Evolutionary conservation across 1,140 invertebrate species (phyloP).

Genomic region (Drusus annulatus): DNA sequence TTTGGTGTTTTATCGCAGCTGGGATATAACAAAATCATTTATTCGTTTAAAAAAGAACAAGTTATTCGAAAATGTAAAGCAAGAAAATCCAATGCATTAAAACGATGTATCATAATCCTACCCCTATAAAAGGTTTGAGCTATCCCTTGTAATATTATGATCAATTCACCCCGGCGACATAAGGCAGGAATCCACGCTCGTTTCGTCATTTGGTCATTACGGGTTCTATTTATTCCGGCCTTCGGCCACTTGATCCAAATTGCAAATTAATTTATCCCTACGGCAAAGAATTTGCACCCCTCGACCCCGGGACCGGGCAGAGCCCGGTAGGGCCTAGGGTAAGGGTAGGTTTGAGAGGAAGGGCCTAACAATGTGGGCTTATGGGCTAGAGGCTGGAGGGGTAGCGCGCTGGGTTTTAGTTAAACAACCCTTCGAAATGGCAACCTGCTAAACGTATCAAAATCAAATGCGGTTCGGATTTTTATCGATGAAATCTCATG

Average conservation of each 20-base stretch:
- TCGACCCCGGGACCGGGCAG: neutral
- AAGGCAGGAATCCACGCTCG: neutral
- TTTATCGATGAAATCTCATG: neutral
- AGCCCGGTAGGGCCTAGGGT: neutral
- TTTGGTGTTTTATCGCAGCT: no score
- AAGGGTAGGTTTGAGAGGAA: neutral
- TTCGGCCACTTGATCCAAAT: slow-evolving; percentile 50
- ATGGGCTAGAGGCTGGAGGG: neutral
- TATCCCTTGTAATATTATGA: neutral
- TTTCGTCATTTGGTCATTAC: slow-evolving; percentile 25
- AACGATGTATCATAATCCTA: neutral
- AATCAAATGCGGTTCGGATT: slow-evolving; percentile 4
- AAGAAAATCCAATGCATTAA: neutral
- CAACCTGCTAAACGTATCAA: slow-evolving; percentile 22
- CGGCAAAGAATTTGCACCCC: slow-evolving; percentile 43
- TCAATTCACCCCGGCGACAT: slow-evolving; percentile 2
- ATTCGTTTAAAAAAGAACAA: no score
- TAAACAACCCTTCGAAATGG: slow-evolving; percentile 27
- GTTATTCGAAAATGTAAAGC: no score
- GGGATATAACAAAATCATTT: no score
- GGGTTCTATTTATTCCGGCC: neutral
- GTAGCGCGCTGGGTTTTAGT: no score
- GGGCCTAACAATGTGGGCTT: neutral
- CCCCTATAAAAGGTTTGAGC: neutral
- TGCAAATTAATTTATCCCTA: slow-evolving; percentile 48